Evolutionary conservation across 2,888 invertebrate genomes (phyloP), one percentile per base, ranked within the genome.

Genomic region (Drosophila neonasuta): DNA sequence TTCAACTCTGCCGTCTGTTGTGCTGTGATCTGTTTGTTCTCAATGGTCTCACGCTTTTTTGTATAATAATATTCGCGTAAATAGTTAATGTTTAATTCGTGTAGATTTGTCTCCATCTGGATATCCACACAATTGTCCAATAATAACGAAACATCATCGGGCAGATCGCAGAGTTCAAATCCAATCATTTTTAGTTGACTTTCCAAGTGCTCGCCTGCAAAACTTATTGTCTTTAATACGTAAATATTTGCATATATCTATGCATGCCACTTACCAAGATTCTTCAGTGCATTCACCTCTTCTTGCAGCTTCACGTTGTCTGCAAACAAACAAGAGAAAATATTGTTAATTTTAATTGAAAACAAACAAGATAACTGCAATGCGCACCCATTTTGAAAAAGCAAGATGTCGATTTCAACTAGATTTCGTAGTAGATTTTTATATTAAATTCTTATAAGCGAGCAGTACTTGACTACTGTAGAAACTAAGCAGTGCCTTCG

Each of bases 151-250:
- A 88, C 71, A 50, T 89, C 87, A 51, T 89, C 89, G 0, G 88
- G 88, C 36, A 90, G 68, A 66, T 90, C 89, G 41, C 80, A 80
- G 1, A 90, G 60, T 46, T 90, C 89, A 4, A 89, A 61, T 2
- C 87, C 84, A 9, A 88, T 61, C 15, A 79, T 48, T 54, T 88
- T 89, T 5, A 90, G 55, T 32, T 86, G 88, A 7, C 79, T 68
- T 49, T 90, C 89, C 44, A 88, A 86, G 54, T 89, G 88, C 29
- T 87, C 84, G 6, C 80, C 90, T 90, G 20, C 1, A 49, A 51
- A 13, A 13, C 9, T 20, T 15, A 4, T 13, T 51, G 10, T 13
- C 6, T 9, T 20, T 2, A 9, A 36, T 20, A 13, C 1, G 7
- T 11, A 10, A 6, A 50, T 20, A 20, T 3, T 3, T 11, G 10